phyloP scores from a whole-genome alignment of 2,113 vertebrate genomes.

The Pteronura brasiliensis region DNA sequence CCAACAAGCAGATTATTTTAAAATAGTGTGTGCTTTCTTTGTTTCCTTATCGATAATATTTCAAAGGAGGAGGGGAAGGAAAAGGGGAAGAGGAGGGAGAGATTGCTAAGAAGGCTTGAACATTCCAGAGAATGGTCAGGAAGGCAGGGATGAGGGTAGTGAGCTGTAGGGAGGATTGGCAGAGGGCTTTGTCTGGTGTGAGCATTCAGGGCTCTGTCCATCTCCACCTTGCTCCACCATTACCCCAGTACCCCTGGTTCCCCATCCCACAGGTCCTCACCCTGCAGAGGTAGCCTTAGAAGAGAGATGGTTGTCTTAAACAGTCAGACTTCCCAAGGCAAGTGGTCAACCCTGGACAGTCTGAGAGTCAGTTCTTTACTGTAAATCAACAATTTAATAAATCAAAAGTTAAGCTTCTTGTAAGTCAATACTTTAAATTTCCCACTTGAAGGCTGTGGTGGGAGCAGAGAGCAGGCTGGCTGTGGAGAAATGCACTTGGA shows the following conservation, averaged over 20 bases:
- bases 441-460: background rate
- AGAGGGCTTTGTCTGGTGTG: background rate
- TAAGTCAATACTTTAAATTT: background rate
- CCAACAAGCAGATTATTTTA: background rate
- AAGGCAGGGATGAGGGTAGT: background rate
- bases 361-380: background rate
- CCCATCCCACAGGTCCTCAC: background rate
- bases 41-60: background rate
- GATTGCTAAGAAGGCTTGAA: background rate
- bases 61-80: background rate
- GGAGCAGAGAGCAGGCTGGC: background rate
- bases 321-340: too few species aligned
- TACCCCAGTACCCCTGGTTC: background rate
- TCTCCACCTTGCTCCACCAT: background rate
- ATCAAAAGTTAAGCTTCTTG: background rate
- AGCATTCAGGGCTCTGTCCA: too few species aligned
- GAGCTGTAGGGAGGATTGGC: background rate
- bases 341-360: background rate
- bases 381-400: background rate
- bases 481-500: background rate
- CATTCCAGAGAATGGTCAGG: too few species aligned
- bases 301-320: background rate
- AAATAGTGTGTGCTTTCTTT: background rate
- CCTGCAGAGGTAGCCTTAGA: background rate
- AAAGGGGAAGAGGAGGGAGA: too few species aligned